Base-by-base conservation (phyloP, 2,888 invertebrate genomes). In the Meliscaeva auricollis region DNA sequence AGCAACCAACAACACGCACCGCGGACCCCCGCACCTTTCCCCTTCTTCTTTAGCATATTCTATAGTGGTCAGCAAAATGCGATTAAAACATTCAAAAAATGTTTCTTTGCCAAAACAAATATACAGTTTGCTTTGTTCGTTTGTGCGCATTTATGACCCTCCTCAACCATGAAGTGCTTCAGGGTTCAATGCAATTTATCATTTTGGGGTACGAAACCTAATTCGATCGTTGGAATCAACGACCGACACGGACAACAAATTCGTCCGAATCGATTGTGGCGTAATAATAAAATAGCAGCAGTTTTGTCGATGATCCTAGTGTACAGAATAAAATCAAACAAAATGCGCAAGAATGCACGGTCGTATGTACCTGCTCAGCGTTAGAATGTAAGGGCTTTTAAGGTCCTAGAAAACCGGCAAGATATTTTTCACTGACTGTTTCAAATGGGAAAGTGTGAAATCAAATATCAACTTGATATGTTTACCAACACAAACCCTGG, bases 251-350 rank as follows among this genome's bases (percentile, higher is more conserved):
- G 44, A 68, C 69, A 77, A 82, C 76, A 72, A 82, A 72, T 76
- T 26, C 26, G 82, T 82, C 77, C 76, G 44, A 77, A 68, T 56
- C 66, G 82, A 82, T 82, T 82, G 82, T 82, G 82, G 82, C 76
- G 77, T 77, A 82, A 82, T 73, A 82, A 46, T 76, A 72, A n/a
- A n/a, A 68, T 68, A 82, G 73, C 76, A 77, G 77, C 82, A 70
- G 56, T 76, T n/a, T 75, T 64, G 64, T 72, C 70, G 69, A 69
- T 81, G 22, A n/a, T n/a, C 52, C 56, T n/a, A n/a, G 2, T 30
- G 15, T 17, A 20, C 15, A 66, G n/a, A n/a, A 52, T 15, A 52
- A 30, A 32, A 52, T 41, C 35, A 17, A 22, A 22, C 35, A 17
- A 22, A 22, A n/a, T 9, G 11, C 17, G n/a, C n/a, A n/a, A n/a